Conservation (phyloP, 2,888 invertebrate genomes). For the Philhelius pedissequus region DNA sequence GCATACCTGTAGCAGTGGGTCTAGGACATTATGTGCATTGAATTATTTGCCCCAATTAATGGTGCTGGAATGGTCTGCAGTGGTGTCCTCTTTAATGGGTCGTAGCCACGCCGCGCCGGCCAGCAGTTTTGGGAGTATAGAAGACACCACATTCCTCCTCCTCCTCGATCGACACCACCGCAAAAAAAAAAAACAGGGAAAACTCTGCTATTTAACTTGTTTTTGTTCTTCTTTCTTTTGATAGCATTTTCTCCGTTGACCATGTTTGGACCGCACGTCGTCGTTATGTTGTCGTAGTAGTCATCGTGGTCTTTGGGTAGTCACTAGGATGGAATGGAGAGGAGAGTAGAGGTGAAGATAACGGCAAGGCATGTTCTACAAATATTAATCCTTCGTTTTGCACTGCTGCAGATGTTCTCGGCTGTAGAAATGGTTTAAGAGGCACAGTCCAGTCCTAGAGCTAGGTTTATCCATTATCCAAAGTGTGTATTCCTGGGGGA, state of each 20-base stretch:
- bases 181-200: conserved; percentile 49
- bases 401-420: conserved; percentile 67
- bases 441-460: conserved; percentile 14
- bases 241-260: conserved; percentile 43
- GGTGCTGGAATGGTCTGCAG: conserved; percentile 51
- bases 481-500: conserved; percentile 7
- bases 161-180: conserved; percentile 21
- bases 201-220: no score
- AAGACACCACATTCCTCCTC: not conserved
- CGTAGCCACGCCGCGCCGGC: no score
- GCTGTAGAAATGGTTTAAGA: conserved; percentile 43
- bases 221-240: conserved; percentile 47
- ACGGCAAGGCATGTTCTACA: conserved; percentile 55
- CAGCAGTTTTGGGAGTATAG: no score
- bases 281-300: not conserved
- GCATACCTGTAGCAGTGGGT: conserved; percentile 57
- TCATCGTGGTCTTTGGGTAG: not conserved
- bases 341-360: not conserved
- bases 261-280: conserved; percentile 5
- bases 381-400: conserved; percentile 66
- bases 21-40: conserved; percentile 59
- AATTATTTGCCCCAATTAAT: conserved; percentile 65
- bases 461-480: conserved; percentile 57
- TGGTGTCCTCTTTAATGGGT: conserved; percentile 51
- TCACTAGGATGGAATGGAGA: not conserved